A percentile compares a stretch with the other conserved stretches of the same genome.
Evolutionary conservation across 2,888 invertebrate species (phyloP).

Genomic region (Eupsilia transversa): DNA sequence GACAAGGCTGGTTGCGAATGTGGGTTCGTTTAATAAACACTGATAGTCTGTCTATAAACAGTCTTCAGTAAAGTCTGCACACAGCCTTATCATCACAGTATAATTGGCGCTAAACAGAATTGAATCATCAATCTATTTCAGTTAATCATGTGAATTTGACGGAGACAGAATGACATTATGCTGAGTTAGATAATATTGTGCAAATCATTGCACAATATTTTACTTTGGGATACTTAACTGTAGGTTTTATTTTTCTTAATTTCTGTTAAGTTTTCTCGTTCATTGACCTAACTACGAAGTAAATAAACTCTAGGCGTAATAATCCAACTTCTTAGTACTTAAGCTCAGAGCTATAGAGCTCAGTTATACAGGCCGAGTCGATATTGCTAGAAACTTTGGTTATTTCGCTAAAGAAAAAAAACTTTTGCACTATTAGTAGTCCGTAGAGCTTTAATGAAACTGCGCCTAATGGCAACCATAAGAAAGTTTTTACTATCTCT

Average conservation of each 20-base stretch:
- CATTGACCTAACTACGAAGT: slow-evolving; percentile 18
- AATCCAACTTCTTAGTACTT: slow-evolving; percentile 31
- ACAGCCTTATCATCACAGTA: not conserved
- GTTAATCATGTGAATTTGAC: not conserved
- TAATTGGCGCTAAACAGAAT: not conserved
- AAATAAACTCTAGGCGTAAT: slow-evolving; percentile 27
- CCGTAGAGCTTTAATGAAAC: slow-evolving; percentile 50
- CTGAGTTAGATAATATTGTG: not conserved
- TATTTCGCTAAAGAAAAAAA: slow-evolving; percentile 38
- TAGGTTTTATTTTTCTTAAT: not conserved
- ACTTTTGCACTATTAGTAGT: slow-evolving; percentile 27
- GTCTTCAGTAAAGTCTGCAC: not conserved
- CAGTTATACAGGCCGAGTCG: slow-evolving; percentile 25
- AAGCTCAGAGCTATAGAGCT: slow-evolving; percentile 14
- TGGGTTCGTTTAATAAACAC: no score
- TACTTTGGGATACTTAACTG: not conserved
- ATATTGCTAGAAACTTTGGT: slow-evolving; percentile 37
- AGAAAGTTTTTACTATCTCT: slow-evolving; percentile 9
- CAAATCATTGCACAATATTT: not conserved
- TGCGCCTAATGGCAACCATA: slow-evolving; percentile 27
- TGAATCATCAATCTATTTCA: not conserved
- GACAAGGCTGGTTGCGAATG: not conserved
- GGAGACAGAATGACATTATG: not conserved
- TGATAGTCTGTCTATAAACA: no score
- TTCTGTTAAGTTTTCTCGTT: not conserved